Percentiles rank a stretch among this genome's conserved stretches.
Conservation (phyloP, 1,140 invertebrate genomes). For the Drosophila arizonae region DNA sequence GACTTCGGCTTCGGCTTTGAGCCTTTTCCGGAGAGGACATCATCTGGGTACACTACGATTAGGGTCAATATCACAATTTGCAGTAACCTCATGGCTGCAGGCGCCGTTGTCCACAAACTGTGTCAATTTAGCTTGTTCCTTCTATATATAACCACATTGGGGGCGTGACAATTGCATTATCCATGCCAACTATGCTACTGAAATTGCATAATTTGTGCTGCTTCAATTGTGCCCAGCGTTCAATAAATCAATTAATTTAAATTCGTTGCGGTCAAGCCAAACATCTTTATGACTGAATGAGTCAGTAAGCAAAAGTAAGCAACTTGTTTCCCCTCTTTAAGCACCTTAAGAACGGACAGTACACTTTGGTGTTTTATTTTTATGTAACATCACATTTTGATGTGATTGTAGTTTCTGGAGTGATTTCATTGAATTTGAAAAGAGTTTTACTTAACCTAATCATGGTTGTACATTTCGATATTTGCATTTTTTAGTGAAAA, state of each 20-base stretch:
- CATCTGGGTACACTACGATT: conserved; percentile 47
- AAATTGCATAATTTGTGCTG: background rate
- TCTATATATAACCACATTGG: conserved; percentile 67
- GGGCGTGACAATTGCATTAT: conserved; percentile 43
- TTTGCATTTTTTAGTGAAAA: too few relatives aligned
- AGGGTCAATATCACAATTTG: conserved; percentile 57
- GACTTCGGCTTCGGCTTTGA: background rate
- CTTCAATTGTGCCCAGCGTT: conserved; percentile 1
- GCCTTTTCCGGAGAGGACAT: conserved; percentile 23
- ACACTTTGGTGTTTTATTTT: too few relatives aligned
- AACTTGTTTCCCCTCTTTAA: too few relatives aligned
- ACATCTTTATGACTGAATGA: background rate
- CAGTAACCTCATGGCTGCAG: conserved; percentile 61
- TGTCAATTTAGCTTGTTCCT: conserved; percentile 28
- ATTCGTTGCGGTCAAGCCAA: background rate
- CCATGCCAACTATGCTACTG: background rate
- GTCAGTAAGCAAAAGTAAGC: too few relatives aligned
- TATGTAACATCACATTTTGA: too few relatives aligned
- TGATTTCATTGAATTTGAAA: too few relatives aligned
- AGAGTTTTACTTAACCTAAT: too few relatives aligned
- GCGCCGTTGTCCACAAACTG: conserved; percentile 45
- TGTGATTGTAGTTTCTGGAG: too few relatives aligned
- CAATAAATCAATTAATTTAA: conserved; percentile 36
- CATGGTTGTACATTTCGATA: too few relatives aligned
- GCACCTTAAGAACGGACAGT: too few relatives aligned